These are phyloP conservation scores for Helicolenus hilgendorfi DNA, from an alignment of 2,797 vertebrate genomes.

Conservation along the genomic window DNA sequence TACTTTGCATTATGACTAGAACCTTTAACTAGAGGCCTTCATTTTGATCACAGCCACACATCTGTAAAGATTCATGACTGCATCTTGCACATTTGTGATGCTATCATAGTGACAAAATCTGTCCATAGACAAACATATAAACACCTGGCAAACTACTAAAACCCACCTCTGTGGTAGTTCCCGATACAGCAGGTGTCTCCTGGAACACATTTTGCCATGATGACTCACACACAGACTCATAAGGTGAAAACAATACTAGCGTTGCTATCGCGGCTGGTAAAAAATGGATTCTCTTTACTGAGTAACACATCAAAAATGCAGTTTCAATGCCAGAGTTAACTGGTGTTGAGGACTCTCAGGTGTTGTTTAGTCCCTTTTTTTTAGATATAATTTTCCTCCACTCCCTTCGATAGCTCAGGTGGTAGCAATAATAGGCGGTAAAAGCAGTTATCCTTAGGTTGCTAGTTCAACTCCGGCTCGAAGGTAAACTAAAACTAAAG, in stretches of 20 bases:
- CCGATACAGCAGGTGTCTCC: too few relatives aligned
- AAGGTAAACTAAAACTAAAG: too few relatives aligned
- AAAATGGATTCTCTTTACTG: not conserved
- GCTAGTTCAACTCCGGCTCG: too few relatives aligned
- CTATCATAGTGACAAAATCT: accelerated
- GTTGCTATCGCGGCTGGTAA: not conserved
- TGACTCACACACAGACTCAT: not conserved
- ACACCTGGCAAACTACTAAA: not conserved
- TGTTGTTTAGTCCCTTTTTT: not conserved
- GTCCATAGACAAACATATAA: not conserved
- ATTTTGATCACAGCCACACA: too few relatives aligned
- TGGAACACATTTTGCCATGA: not conserved
- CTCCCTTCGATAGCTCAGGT: too few relatives aligned
- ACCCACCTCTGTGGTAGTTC: not conserved
- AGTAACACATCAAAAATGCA: not conserved
- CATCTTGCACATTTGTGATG: not conserved
- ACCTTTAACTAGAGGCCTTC: not conserved
- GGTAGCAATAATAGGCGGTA: too few relatives aligned
- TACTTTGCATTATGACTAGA: not conserved
- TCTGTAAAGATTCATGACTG: too few relatives aligned
- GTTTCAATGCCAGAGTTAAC: not conserved
- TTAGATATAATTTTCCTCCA: not conserved
- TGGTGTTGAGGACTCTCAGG: not conserved
- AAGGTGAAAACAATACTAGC: not conserved
- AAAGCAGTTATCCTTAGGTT: too few relatives aligned